Evolutionary conservation across 2,888 invertebrate genomes (phyloP).

Genomic region (Polia nebulosa): DNA sequence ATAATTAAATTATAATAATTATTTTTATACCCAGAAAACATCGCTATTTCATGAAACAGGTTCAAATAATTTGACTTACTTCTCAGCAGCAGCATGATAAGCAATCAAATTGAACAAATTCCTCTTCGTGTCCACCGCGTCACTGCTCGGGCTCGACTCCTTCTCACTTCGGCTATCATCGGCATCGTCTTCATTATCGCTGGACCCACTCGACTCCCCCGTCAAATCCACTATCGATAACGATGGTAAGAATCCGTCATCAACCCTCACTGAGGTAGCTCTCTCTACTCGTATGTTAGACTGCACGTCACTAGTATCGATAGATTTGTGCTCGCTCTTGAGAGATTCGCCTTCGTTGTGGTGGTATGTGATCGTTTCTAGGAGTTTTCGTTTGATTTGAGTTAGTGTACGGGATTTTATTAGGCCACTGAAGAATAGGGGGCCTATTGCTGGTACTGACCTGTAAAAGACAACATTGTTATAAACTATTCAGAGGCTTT

Average conservation of each 20-base stretch:
- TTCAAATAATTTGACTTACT: constrained; percentile 69
- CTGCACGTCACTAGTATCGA: constrained; percentile 41
- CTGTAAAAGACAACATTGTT: constrained; percentile 63
- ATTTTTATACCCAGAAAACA: no score
- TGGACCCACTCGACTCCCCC: constrained; percentile 70
- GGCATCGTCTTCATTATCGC: constrained; percentile 62
- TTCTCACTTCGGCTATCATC: constrained; percentile 50
- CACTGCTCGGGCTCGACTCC: constrained; percentile 48
- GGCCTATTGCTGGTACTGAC: constrained; percentile 79
- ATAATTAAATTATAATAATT: no score
- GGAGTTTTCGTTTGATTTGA: constrained; percentile 80
- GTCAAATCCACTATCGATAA: constrained; percentile 78
- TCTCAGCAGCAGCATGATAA: constrained; percentile 82
- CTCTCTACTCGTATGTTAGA: constrained; percentile 45
- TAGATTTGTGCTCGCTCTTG: constrained; percentile 58
- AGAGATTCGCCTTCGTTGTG: constrained; percentile 71
- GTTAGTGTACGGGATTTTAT: constrained; percentile 81
- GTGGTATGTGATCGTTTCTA: constrained; percentile 80
- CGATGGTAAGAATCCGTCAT: constrained; percentile 72
- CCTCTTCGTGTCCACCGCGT: constrained; percentile 56
- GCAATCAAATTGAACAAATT: constrained; percentile 70
- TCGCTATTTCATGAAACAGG: no score
- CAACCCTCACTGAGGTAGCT: constrained; percentile 52
- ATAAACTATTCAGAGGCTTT: no score
- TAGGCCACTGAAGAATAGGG: constrained; percentile 86